A percentile compares a stretch with the other conserved stretches of the same genome.
phyloP scores from a whole-genome alignment of 2,797 vertebrate species.

The Darevskia mixta region DNA sequence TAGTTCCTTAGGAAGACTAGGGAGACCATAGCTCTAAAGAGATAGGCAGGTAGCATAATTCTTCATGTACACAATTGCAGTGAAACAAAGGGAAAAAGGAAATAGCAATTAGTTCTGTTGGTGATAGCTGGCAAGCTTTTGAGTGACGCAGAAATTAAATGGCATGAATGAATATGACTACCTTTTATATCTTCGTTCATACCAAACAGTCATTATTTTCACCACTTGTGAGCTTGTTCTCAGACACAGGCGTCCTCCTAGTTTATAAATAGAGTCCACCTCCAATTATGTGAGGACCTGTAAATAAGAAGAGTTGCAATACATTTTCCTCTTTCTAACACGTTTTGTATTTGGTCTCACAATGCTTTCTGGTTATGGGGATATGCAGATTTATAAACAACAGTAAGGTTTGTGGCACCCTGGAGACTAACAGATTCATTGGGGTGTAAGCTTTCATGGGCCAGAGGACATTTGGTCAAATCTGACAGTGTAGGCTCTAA shows the following conservation, averaged over 20 bases:
- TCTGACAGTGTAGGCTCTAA: neutral
- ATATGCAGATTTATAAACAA: constrained; percentile 1
- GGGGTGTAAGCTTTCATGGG: neutral
- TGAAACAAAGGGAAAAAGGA: neutral
- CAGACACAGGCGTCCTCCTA: neutral
- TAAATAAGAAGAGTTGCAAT: constrained; percentile 3
- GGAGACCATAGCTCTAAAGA: neutral
- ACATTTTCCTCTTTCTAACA: neutral
- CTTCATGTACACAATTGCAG: neutral
- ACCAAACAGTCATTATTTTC: neutral
- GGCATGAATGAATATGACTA: neutral
- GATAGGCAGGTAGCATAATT: neutral
- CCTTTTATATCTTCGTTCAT: neutral
- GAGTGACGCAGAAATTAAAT: neutral
- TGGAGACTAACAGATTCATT: constrained; percentile 1
- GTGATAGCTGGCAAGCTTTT: neutral
- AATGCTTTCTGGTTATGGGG: neutral
- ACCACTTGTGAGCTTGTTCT: neutral
- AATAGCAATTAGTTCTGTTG: neutral
- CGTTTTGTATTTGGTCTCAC: neutral
- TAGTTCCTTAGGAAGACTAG: neutral
- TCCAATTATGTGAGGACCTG: neutral
- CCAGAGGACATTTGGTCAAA: neutral
- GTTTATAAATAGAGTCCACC: neutral
- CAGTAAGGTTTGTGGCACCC: neutral